Evolutionary conservation across 2,113 vertebrate genomes (phyloP).

Genomic region (Acanthochromis polyacanthus): DNA sequence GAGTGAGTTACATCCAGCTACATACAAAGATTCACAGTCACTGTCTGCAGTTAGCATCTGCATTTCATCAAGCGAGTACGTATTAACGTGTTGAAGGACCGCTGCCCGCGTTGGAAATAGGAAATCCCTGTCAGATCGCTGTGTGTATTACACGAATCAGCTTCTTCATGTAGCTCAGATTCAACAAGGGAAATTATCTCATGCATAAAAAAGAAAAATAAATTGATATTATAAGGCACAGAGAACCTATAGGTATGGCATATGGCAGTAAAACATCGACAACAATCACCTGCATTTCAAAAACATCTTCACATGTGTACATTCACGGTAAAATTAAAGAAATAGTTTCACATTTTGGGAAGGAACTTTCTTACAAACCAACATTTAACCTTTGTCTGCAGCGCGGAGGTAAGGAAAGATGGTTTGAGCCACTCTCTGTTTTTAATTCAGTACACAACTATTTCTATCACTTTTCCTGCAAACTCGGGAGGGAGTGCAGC

Average conservation of each 20-base stretch:
- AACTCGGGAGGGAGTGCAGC: background rate
- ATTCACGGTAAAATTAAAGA: conserved; percentile 38
- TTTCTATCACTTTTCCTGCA: background rate
- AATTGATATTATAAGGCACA: conserved; percentile 68
- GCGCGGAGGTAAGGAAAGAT: conserved; percentile 12
- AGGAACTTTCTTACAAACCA: conserved; percentile 9
- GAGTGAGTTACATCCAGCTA: conserved; percentile 40
- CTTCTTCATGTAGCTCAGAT: conserved; percentile 19
- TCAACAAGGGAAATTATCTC: conserved; percentile 32
- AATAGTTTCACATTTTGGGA: conserved; percentile 26
- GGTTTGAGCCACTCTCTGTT: background rate
- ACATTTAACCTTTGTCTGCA: background rate
- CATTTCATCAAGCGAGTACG: conserved; percentile 12
- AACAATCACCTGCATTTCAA: conserved; percentile 42
- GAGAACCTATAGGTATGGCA: conserved; percentile 62
- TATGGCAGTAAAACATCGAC: conserved; percentile 54
- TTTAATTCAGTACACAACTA: background rate
- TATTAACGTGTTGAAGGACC: conserved; percentile 20
- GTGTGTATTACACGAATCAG: conserved; percentile 19
- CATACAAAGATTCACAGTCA: conserved; percentile 47
- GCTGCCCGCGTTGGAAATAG: background rate
- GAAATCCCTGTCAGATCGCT: conserved; percentile 17
- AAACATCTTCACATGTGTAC: conserved; percentile 22
- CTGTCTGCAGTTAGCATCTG: conserved; percentile 24
- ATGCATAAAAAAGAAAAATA: conserved; percentile 41